These are phyloP conservation scores for Agonum fuliginosum DNA, from an alignment of 2,888 invertebrate genomes.

Conservation along the genomic window DNA sequence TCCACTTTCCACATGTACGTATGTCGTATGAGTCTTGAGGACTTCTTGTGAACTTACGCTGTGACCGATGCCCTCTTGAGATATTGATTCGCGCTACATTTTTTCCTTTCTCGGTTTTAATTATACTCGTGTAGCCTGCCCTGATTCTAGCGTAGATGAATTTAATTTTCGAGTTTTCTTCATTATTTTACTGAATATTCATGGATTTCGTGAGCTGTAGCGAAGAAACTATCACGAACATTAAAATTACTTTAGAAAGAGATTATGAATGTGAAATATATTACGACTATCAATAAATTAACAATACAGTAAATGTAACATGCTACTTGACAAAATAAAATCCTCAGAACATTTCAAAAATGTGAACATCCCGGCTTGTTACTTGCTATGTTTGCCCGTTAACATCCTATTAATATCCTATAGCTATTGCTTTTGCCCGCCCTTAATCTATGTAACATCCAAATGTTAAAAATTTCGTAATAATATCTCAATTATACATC, in stretches of 20 bases:
- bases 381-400: too few relatives aligned
- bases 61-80: constrained; percentile 12
- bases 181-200: constrained; percentile 47
- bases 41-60: constrained; percentile 20
- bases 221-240: constrained; percentile 35
- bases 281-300: neutral
- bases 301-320: too few relatives aligned
- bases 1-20: too few relatives aligned
- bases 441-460: too few relatives aligned
- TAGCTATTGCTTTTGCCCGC: too few relatives aligned
- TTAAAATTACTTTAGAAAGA: constrained; percentile 2
- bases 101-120: constrained; percentile 33
- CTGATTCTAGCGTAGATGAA: constrained; percentile 36
- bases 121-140: constrained; percentile 4
- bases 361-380: too few relatives aligned
- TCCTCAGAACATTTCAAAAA: too few relatives aligned
- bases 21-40: too few relatives aligned
- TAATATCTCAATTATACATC: too few relatives aligned
- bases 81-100: constrained; percentile 34
- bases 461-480: too few relatives aligned
- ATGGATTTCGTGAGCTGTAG: constrained; percentile 1
- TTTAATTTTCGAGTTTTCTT: constrained; percentile 49
- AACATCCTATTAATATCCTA: too few relatives aligned
- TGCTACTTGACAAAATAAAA: too few relatives aligned
- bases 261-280: neutral